Evolutionary conservation across 2,113 vertebrate species (phyloP), one percentile per base, ranked within the genome.

Genomic region (Scortum barcoo): DNA sequence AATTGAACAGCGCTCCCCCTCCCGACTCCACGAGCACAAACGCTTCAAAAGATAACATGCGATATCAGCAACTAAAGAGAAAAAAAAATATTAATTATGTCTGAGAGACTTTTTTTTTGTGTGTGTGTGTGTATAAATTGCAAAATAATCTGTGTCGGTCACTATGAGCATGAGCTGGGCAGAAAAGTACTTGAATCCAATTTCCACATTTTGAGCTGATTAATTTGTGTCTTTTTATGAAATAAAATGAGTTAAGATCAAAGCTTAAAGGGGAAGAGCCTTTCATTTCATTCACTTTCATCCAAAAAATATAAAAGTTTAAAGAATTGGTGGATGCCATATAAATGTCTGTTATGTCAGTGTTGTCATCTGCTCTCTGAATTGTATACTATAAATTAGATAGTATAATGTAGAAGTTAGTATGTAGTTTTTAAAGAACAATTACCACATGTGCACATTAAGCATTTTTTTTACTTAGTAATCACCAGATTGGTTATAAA

Each of bases 401-500:
- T 26, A 10, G 7, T 60, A 19, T 19, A 7, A 19, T 19, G 7
- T 60, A 5, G 16, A 42, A 7, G 24, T 36, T 24, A n/a, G n/a
- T n/a, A n/a, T n/a, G n/a, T 58, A 20, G 20, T 5, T 24, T 54
- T 58, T 53, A 50, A 48, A 60, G 19, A 20, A 19, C 26, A 33
- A 17, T 1, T 44, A 36, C 38, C 20, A 67, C 28, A 13, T 53
- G 24, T 40, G 20, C 38, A 10, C 62, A n/a, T 57, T 77, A 30
- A 63, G 26, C 44, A n/a, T 54, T 22, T 58, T 82, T 69, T 56
- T 66, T 17, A 53, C 9, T 40, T 65, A 10, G 22, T 33, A 73
- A 22, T 80, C 24, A 62, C 53, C 70, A 75, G 66, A 63, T 60
- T 48, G 13, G 30, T 17, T 33, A 69, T 69, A 58, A 65, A 78